Conservation (phyloP, 2,113 vertebrate genomes). For the Orthonyx spaldingii region DNA sequence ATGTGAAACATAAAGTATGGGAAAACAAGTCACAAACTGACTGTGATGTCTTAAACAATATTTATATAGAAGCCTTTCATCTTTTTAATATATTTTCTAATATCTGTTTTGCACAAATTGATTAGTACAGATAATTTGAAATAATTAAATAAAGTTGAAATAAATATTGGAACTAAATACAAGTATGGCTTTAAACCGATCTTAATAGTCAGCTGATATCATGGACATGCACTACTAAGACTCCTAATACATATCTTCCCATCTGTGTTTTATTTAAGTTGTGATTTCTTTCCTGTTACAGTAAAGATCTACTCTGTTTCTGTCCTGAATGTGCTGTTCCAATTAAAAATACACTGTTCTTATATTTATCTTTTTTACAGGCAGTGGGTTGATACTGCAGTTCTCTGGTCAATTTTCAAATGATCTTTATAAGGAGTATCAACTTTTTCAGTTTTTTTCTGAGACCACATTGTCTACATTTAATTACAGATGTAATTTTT, state of each 20-base stretch:
- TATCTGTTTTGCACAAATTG: not conserved
- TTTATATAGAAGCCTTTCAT: not conserved
- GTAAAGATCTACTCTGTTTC: not conserved
- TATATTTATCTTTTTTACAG: not conserved
- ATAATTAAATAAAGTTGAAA: not conserved
- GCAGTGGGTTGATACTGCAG: not conserved
- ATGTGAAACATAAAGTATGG: not conserved
- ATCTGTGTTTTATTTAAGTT: not conserved
- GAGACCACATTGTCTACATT: not conserved
- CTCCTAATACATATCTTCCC: not conserved
- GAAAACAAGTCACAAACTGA: not conserved
- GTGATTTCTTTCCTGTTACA: not conserved
- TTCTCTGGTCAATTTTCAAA: not conserved
- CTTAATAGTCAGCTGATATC: not conserved
- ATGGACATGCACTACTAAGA: not conserved
- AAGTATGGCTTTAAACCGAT: not conserved
- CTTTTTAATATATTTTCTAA: not conserved
- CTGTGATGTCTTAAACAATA: not conserved
- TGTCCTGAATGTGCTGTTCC: not conserved
- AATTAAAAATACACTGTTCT: not conserved
- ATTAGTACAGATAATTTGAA: not conserved
- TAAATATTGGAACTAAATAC: not conserved
- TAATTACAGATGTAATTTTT: not conserved
- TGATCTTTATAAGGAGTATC: not conserved
- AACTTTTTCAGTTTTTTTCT: not conserved